Conservation (phyloP, 2,888 invertebrate species). For the Andrena bucephala region DNA sequence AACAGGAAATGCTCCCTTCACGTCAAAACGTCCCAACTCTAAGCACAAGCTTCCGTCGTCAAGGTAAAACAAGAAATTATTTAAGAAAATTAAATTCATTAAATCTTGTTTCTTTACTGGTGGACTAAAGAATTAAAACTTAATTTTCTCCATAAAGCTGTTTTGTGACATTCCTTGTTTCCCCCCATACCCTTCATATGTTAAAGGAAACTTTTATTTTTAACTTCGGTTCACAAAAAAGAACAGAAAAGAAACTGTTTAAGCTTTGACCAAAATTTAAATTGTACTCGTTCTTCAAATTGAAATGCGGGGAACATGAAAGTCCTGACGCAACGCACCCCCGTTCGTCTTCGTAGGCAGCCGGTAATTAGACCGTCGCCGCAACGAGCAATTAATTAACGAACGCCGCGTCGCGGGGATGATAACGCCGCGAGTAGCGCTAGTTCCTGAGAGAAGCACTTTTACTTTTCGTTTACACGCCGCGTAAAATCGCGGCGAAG, state of each 20-base stretch:
- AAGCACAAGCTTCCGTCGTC: too few relatives aligned
- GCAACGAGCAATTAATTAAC: slow-evolving; percentile 32
- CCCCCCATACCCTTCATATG: too few relatives aligned
- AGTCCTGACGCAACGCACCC: slow-evolving; percentile 64
- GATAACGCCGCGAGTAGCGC: not conserved
- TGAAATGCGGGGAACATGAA: slow-evolving; percentile 65
- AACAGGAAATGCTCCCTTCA: too few relatives aligned
- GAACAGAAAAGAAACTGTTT: too few relatives aligned
- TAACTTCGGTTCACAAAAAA: too few relatives aligned
- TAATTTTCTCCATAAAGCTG: too few relatives aligned
- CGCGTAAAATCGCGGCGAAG: slow-evolving; percentile 12
- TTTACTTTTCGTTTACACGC: slow-evolving; percentile 28
- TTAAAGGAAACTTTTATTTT: too few relatives aligned
- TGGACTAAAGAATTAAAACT: too few relatives aligned
- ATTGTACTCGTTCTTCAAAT: slow-evolving; percentile 40
- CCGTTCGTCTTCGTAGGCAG: slow-evolving; percentile 24
- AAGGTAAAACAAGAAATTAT: not conserved
- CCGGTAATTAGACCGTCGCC: slow-evolving; percentile 71
- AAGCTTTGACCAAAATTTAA: not conserved
- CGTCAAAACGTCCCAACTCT: too few relatives aligned
- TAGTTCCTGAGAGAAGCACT: slow-evolving; percentile 1
- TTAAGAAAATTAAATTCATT: too few relatives aligned
- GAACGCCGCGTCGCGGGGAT: not conserved
- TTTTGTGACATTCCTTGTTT: too few relatives aligned
- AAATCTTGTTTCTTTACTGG: too few relatives aligned